phyloP scores from a whole-genome alignment of 2,113 vertebrate species.

The Nyctibius bracteatus region DNA sequence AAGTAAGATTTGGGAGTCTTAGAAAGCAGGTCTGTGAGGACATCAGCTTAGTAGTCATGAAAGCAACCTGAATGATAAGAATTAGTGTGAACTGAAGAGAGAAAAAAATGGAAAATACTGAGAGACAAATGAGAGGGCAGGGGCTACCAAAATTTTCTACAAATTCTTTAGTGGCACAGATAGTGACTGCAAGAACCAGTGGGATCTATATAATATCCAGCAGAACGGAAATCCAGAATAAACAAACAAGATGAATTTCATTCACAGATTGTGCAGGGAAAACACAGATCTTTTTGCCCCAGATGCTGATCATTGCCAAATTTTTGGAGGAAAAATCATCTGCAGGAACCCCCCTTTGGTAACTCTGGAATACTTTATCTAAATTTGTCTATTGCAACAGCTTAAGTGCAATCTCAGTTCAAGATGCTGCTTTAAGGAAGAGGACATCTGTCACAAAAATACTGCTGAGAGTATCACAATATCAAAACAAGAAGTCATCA shows the following conservation, averaged over 20 bases:
- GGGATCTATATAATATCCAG: not conserved
- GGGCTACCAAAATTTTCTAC: not conserved
- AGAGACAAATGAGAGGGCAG: not conserved
- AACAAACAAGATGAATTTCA: not conserved
- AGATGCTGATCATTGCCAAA: not conserved
- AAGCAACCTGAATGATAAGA: not conserved
- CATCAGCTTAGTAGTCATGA: not conserved
- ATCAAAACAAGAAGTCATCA: not conserved
- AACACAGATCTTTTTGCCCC: not conserved
- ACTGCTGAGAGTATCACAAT: not conserved
- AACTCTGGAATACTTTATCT: not conserved
- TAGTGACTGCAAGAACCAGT: not conserved
- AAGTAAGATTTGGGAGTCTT: not conserved
- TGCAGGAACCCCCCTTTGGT: fast-evolving
- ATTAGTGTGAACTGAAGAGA: not conserved
- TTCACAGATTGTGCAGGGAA: not conserved
- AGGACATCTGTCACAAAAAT: not conserved
- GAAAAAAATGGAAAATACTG: not conserved
- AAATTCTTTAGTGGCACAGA: not conserved
- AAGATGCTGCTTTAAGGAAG: not conserved
- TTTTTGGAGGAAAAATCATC: not conserved
- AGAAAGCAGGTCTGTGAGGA: not conserved
- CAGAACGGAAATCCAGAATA: not conserved
- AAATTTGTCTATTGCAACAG: not conserved
- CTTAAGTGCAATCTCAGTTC: fast-evolving